These are phyloP conservation scores for Macrophya annulata DNA, from an alignment of 2,888 invertebrate genomes.

Conservation along the genomic window DNA sequence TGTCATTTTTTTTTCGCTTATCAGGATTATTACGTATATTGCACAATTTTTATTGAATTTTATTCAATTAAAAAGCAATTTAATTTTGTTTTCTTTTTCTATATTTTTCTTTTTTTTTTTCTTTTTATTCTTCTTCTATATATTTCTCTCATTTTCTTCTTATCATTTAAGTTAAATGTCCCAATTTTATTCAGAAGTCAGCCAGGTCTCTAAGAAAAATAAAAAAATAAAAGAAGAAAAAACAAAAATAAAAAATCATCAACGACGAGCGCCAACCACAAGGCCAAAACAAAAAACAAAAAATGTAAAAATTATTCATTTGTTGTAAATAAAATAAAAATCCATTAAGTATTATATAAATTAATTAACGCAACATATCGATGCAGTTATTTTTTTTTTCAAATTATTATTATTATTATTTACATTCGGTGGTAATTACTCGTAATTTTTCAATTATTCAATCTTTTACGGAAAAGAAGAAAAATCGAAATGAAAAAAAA, in stretches of 20 bases:
- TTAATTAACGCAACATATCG: background rate
- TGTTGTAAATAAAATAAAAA: background rate
- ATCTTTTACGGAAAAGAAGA: background rate
- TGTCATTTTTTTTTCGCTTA: background rate
- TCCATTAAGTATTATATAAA: background rate
- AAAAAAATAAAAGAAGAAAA: conserved; percentile 48
- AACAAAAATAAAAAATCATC: conserved; percentile 48
- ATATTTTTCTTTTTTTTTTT: background rate
- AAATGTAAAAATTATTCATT: background rate
- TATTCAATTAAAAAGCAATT: conserved; percentile 29
- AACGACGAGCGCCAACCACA: background rate
- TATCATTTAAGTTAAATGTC: conserved; percentile 64
- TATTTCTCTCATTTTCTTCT: background rate
- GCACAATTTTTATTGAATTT: conserved; percentile 2
- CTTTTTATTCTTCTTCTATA: background rate
- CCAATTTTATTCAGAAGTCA: conserved; percentile 67
- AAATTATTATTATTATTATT: background rate
- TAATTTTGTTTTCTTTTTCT: background rate
- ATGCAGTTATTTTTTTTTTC: background rate
- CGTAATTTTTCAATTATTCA: background rate
- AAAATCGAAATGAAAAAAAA: background rate
- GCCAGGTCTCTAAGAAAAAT: conserved; percentile 66
- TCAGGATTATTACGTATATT: background rate
- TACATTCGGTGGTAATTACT: background rate
- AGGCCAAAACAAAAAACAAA: background rate